Conservation (phyloP, 2,888 invertebrate genomes). For the Balanococcus diminutus region DNA sequence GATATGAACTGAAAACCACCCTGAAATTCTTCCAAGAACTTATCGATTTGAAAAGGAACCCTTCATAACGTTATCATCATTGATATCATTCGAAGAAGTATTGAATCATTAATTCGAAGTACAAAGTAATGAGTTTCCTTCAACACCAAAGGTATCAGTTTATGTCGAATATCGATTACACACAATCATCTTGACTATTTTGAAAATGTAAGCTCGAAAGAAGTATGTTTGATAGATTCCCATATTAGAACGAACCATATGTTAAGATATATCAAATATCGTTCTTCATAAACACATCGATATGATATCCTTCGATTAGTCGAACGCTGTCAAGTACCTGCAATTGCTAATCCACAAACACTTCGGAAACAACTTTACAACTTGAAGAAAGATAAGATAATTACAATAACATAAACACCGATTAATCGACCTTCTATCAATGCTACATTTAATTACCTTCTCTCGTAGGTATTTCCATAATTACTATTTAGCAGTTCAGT, state of each 20-base stretch:
- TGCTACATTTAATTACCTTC: slow-evolving; percentile 15
- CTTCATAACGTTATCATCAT: not conserved
- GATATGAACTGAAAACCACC: not conserved
- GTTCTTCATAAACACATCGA: not conserved
- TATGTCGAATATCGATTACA: not conserved
- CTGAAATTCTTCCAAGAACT: not conserved
- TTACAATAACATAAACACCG: not conserved
- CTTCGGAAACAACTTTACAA: not conserved
- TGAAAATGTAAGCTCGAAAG: not conserved
- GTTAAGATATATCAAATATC: not conserved
- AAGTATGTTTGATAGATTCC: not conserved
- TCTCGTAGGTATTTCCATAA: slow-evolving; percentile 49
- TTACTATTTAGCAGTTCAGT: not conserved
- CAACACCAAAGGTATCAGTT: not conserved
- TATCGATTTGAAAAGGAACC: not conserved
- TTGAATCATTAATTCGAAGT: not conserved
- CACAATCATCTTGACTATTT: not conserved
- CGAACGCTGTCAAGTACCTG: not conserved
- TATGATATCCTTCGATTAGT: not conserved
- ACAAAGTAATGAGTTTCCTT: not conserved
- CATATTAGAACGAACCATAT: not conserved
- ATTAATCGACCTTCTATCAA: not conserved
- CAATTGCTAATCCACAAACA: not conserved
- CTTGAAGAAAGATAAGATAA: not conserved
- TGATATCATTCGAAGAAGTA: not conserved